Evolutionary conservation across 1,140 invertebrate species (phyloP).

Genomic region (Rhopalosiphum maidis): DNA sequence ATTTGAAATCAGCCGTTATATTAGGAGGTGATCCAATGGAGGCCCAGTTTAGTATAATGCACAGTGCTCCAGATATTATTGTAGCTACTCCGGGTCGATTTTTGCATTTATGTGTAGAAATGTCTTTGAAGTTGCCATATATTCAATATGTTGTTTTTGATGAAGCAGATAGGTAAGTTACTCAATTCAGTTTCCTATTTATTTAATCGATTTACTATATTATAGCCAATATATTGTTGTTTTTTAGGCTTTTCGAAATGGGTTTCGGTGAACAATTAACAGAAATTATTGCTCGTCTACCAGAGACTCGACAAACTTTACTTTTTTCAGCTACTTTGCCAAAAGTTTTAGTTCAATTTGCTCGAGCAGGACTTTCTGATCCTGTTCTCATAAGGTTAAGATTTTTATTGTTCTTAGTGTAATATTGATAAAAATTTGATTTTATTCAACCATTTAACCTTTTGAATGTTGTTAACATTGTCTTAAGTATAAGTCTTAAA

Average conservation of each 20-base stretch:
- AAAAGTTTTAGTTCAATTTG: slow-evolving; percentile 95
- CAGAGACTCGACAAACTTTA: slow-evolving; percentile 87
- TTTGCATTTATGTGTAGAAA: slow-evolving; percentile 95
- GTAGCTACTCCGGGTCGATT: slow-evolving; percentile 98
- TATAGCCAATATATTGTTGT: not conserved
- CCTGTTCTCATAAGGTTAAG: slow-evolving; percentile 78
- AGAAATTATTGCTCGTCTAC: slow-evolving; percentile 89
- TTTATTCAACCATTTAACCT: not conserved
- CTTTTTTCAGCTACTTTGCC: slow-evolving; percentile 98
- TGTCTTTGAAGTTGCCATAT: slow-evolving; percentile 87
- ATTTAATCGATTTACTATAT: not conserved
- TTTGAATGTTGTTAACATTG: not conserved
- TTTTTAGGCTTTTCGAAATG: slow-evolving; percentile 89
- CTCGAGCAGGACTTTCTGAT: slow-evolving; percentile 90
- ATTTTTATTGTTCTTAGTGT: not conserved
- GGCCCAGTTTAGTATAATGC: slow-evolving; percentile 92
- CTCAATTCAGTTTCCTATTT: not conserved
- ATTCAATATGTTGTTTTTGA: slow-evolving; percentile 96
- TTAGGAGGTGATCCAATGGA: slow-evolving; percentile 98
- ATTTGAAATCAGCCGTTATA: slow-evolving; percentile 83
- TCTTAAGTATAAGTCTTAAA: no score
- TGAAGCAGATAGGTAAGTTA: slow-evolving; percentile 86
- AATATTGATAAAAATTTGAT: not conserved
- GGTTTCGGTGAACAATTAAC: slow-evolving; percentile 93
- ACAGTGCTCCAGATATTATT: slow-evolving; percentile 94